These are phyloP conservation scores for Altica lythri DNA, from an alignment of 2,888 invertebrate species.

Conservation along the genomic window DNA sequence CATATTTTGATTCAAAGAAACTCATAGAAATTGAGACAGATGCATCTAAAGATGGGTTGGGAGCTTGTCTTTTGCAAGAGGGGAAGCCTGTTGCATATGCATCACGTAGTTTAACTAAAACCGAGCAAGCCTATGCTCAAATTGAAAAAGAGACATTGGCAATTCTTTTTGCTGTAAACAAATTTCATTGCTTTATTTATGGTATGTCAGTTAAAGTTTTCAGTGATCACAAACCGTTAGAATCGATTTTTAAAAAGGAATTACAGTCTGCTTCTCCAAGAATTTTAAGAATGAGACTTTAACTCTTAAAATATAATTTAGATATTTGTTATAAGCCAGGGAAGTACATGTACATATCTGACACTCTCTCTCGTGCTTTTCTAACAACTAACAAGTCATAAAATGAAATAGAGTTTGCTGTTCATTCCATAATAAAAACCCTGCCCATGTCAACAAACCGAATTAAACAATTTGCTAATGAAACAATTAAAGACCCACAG, in stretches of 20 bases:
- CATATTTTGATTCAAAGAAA: conserved; percentile 6
- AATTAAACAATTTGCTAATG: conserved; percentile 3
- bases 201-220: not conserved
- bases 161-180: not conserved
- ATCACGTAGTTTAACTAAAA: conserved; percentile 7
- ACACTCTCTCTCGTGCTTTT: not conserved
- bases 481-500: conserved; percentile 9
- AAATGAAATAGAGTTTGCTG: conserved; percentile 5
- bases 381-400: not conserved
- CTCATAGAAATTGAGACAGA: too few species aligned
- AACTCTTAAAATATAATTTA: not conserved
- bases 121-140: conserved; percentile 7
- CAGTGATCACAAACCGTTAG: not conserved
- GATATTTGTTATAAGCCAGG: not conserved
- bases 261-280: not conserved
- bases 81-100: conserved; percentile 5
- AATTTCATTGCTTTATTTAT: not conserved
- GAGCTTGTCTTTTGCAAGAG: too few species aligned
- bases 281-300: not conserved
- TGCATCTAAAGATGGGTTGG: conserved; percentile 1
- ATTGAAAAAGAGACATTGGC: conserved; percentile 4
- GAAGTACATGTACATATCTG: not conserved
- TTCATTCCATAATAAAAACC: conserved; percentile 1
- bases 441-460: not conserved
- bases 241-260: not conserved